phyloP scores from a whole-genome alignment of 1,140 invertebrate species.

The Drosophila neocordata region DNA sequence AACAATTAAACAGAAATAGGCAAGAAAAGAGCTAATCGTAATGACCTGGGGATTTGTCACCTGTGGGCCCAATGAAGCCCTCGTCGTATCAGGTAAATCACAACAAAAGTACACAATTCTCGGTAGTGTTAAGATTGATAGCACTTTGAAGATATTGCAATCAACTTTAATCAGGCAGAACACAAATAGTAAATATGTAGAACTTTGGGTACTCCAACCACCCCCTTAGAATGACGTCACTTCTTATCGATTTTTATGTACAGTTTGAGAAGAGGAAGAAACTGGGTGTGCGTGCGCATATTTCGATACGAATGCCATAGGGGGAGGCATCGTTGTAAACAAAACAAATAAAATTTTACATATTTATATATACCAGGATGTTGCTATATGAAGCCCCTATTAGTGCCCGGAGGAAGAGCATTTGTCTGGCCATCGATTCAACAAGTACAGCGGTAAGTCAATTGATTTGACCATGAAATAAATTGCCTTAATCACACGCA shows the following conservation, averaged over 20 bases:
- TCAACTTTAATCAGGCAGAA: slow-evolving; percentile 3
- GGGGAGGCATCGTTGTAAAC: slow-evolving; percentile 48
- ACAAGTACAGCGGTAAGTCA: slow-evolving; percentile 92
- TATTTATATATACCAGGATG: slow-evolving; percentile 88
- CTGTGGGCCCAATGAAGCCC: slow-evolving; percentile 98
- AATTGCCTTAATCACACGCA: background rate
- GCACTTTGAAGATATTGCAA: background rate
- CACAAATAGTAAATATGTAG: slow-evolving; percentile 25
- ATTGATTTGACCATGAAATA: slow-evolving; percentile 26
- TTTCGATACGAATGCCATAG: background rate
- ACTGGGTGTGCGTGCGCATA: slow-evolving; percentile 42
- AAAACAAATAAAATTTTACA: slow-evolving; percentile 23
- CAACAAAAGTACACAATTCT: background rate
- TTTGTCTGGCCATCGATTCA: slow-evolving; percentile 98
- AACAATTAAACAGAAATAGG: slow-evolving; percentile 3
- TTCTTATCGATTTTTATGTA: slow-evolving; percentile 73
- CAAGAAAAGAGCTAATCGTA: background rate
- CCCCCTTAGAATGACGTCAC: slow-evolving; percentile 66
- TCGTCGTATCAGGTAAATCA: slow-evolving; percentile 96
- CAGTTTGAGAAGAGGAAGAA: slow-evolving; percentile 22
- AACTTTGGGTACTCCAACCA: slow-evolving; percentile 41
- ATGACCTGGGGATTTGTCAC: slow-evolving; percentile 98
- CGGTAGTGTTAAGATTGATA: background rate
- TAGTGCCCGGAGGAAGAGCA: slow-evolving; percentile 96
- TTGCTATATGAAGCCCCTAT: slow-evolving; percentile 93